A percentile compares a stretch with the other conserved stretches of the same genome.
phyloP scores from a whole-genome alignment of 2,797 vertebrate species.

The Enteromius viviparus region DNA sequence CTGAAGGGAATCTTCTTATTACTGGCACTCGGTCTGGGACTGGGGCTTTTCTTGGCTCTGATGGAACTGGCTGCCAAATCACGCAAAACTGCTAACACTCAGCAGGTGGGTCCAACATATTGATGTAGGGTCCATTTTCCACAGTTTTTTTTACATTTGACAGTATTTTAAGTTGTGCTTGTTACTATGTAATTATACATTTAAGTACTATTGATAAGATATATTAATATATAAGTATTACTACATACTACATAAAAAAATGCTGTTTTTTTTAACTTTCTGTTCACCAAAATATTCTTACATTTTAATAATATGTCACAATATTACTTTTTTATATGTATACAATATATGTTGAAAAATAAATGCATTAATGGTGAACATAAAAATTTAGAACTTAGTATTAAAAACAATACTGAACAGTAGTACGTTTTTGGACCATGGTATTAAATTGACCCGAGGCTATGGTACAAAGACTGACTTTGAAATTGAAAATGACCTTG shows the following conservation, averaged over 20 bases:
- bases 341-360: background rate
- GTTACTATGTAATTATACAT: background rate
- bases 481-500: slow-evolving; percentile 33
- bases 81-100: slow-evolving; percentile 75
- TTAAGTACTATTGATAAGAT: background rate
- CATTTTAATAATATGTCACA: background rate
- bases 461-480: background rate
- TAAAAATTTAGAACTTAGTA: background rate
- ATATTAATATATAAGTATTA: too few relatives aligned
- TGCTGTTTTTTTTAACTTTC: background rate
- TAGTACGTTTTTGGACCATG: background rate
- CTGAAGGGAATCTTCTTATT: slow-evolving; percentile 85
- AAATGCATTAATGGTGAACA: background rate
- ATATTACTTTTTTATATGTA: background rate
- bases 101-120: slow-evolving; percentile 73
- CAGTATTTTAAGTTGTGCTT: background rate
- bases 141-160: background rate
- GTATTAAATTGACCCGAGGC: background rate
- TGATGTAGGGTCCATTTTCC: background rate
- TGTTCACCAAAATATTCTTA: background rate
- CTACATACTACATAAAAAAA: background rate
- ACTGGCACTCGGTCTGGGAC: slow-evolving; percentile 79
- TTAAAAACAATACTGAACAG: background rate
- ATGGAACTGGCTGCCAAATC: slow-evolving; percentile 82
- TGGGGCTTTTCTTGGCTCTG: slow-evolving; percentile 79